These are phyloP conservation scores for Protonibea diacanthus DNA, from an alignment of 2,797 vertebrate genomes.

Conservation along the genomic window DNA sequence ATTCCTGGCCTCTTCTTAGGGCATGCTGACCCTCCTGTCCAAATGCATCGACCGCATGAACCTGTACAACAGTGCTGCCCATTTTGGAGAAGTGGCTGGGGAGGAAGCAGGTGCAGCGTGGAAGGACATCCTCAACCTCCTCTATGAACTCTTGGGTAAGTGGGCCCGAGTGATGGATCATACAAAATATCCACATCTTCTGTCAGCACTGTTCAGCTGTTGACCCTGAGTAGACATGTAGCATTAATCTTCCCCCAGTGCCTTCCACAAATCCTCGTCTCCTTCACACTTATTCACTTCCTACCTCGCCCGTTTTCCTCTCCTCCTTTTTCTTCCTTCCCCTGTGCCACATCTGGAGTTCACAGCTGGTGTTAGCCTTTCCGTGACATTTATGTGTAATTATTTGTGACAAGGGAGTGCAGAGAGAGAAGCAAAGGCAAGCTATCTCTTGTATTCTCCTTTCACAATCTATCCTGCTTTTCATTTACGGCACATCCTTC, in stretches of 20 bases:
- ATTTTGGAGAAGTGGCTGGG: constrained; percentile 92
- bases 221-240: constrained; percentile 44
- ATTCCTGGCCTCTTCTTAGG: constrained; percentile 79
- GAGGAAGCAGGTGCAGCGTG: constrained; percentile 92
- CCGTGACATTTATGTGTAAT: constrained; percentile 34
- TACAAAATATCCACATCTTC: constrained; percentile 47
- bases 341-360: constrained; percentile 24
- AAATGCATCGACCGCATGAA: constrained; percentile 98
- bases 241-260: constrained; percentile 57
- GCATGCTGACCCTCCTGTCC: constrained; percentile 94
- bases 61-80: constrained; percentile 93
- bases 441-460: constrained; percentile 7
- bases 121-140: constrained; percentile 97
- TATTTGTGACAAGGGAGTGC: constrained; percentile 31
- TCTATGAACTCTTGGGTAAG: constrained; percentile 96
- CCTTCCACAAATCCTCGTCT: constrained; percentile 31
- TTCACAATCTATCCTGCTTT: not conserved
- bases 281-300: not conserved
- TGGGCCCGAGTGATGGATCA: constrained; percentile 30
- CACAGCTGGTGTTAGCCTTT: constrained; percentile 39
- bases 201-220: constrained; percentile 46
- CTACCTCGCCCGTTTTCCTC: not conserved
- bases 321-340: not conserved
- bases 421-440: constrained; percentile 8
- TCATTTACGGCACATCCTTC: constrained; percentile 17